Percentiles rank a stretch among this genome's conserved stretches.
These are phyloP conservation scores for Agrochola lota DNA, from an alignment of 2,888 invertebrate species.

Conservation along the genomic window DNA sequence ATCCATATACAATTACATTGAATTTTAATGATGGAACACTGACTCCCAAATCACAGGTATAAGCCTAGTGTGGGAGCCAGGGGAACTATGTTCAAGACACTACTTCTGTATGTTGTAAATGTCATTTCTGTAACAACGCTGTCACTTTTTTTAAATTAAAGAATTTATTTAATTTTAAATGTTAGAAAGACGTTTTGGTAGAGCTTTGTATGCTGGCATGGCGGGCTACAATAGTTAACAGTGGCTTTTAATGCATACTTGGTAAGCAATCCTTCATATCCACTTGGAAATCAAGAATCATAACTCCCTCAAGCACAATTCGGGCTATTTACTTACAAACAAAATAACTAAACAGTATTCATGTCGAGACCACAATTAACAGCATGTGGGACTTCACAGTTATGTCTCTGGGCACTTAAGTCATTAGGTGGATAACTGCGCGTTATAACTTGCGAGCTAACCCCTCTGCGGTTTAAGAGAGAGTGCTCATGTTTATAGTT, in stretches of 20 bases:
- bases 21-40: not conserved
- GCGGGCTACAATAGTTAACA: not conserved
- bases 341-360: conserved; percentile 30
- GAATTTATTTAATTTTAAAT: not conserved
- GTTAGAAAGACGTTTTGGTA: not conserved
- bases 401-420: conserved; percentile 59
- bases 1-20: not conserved
- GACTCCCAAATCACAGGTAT: no score
- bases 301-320: conserved; percentile 7
- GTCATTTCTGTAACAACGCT: no score
- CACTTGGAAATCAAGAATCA: not conserved
- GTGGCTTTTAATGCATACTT: no score
- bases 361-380: conserved; percentile 55
- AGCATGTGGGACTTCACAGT: conserved; percentile 48
- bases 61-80: no score
- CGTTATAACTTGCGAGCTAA: conserved; percentile 52
- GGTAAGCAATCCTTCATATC: not conserved
- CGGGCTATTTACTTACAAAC: conserved; percentile 22
- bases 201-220: not conserved
- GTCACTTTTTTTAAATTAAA: no score
- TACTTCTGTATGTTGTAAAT: no score
- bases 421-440: conserved; percentile 52
- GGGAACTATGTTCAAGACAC: no score
- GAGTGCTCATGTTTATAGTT: conserved; percentile 32
- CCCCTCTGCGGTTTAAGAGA: conserved; percentile 42